Conservation (phyloP, 1,140 invertebrate genomes). For the Aphelinus atriplicis region DNA sequence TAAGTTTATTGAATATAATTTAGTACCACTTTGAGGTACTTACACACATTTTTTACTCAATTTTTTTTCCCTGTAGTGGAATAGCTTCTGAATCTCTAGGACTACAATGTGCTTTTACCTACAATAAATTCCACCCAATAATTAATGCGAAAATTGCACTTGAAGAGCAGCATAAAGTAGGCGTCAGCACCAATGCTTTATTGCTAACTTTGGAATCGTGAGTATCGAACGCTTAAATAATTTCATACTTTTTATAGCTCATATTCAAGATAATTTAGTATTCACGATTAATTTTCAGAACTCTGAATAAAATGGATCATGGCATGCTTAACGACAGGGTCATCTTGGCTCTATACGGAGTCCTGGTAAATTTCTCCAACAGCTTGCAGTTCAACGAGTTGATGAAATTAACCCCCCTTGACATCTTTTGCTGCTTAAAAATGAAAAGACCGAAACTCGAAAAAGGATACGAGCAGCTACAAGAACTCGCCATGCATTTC, state of each 20-base stretch:
- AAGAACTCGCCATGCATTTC: slow-evolving; percentile 55
- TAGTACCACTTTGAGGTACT: background rate
- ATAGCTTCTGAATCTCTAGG: slow-evolving; percentile 42
- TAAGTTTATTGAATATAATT: slow-evolving; percentile 37
- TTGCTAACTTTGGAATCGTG: slow-evolving; percentile 51
- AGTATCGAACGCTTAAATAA: slow-evolving; percentile 32
- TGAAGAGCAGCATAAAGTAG: slow-evolving; percentile 46
- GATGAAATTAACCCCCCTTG: slow-evolving; percentile 45
- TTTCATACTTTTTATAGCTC: no score
- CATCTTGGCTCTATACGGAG: slow-evolving; percentile 47
- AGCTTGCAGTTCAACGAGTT: slow-evolving; percentile 26
- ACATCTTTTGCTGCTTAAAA: slow-evolving; percentile 57
- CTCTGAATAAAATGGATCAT: slow-evolving; percentile 45
- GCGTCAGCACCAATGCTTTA: slow-evolving; percentile 49
- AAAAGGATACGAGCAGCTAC: slow-evolving; percentile 54
- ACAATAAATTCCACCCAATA: slow-evolving; percentile 38
- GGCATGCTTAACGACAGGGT: slow-evolving; percentile 41
- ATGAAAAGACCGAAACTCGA: slow-evolving; percentile 47
- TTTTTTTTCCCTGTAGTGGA: slow-evolving; percentile 47
- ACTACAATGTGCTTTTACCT: slow-evolving; percentile 47
- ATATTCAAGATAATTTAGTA: background rate
- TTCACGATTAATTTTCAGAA: slow-evolving; percentile 39
- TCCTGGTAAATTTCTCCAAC: slow-evolving; percentile 49
- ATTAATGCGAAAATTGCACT: slow-evolving; percentile 39
- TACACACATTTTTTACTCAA: background rate